Percentiles rank a stretch among this genome's conserved stretches.
These are phyloP conservation scores for Chironomus tentans DNA, from an alignment of 2,888 invertebrate species.

Conservation along the genomic window DNA sequence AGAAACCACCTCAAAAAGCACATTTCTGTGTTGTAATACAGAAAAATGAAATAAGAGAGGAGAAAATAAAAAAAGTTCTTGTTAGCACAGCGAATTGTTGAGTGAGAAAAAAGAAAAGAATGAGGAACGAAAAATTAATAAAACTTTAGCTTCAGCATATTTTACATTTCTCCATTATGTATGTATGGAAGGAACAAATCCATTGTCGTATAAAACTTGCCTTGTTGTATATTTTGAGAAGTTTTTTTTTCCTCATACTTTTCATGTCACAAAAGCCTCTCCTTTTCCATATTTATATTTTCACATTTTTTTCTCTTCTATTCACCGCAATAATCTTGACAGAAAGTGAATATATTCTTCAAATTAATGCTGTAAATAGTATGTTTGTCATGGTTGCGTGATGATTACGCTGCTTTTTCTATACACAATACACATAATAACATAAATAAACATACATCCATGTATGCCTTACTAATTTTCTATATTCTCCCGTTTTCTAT, in stretches of 20 bases:
- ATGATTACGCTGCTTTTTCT: too few species aligned
- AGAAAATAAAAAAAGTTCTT: background rate
- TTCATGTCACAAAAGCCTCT: too few species aligned
- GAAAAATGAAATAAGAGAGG: background rate
- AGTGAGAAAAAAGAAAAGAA: background rate
- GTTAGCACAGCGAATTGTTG: background rate
- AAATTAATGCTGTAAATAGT: too few species aligned
- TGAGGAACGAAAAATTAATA: slow-evolving; percentile 4
- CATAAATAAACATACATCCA: too few species aligned
- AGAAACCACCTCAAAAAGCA: too few species aligned
- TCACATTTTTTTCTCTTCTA: too few species aligned
- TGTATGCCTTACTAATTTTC: background rate
- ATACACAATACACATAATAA: too few species aligned
- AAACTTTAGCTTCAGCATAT: background rate
- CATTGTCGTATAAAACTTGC: too few species aligned
- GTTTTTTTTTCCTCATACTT: background rate
- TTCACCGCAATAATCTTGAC: background rate
- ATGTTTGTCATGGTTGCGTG: too few species aligned
- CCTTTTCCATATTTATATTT: too few species aligned
- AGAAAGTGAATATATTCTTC: background rate
- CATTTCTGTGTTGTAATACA: background rate
- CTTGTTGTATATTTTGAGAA: background rate
- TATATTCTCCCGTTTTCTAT: slow-evolving; percentile 4
- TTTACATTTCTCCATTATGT: background rate
- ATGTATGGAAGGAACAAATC: too few species aligned